Evolutionary conservation across 2,113 vertebrate species (phyloP).

Genomic region (Meriones unguiculatus): DNA sequence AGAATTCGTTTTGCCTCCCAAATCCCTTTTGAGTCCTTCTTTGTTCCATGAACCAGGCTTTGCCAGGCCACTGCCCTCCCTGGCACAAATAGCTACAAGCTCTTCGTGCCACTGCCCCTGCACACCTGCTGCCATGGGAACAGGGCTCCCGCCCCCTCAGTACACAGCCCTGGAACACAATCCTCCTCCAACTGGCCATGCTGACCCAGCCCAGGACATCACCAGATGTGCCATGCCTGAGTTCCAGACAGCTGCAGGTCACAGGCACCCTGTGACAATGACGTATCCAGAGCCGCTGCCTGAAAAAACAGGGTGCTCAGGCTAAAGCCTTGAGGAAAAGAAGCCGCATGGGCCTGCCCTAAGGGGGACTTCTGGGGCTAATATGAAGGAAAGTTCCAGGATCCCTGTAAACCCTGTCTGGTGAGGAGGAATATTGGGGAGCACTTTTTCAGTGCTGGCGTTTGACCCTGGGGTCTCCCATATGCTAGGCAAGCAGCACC

Average conservation of each 20-base stretch:
- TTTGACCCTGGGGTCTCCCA: neutral
- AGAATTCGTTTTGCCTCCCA: neutral
- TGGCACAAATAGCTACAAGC: neutral
- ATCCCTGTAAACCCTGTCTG: neutral
- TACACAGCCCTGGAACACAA: neutral
- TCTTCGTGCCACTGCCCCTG: neutral
- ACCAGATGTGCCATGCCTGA: neutral
- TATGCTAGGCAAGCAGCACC: neutral
- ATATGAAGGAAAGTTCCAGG: neutral
- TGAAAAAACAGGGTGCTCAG: neutral
- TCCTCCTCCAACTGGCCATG: neutral
- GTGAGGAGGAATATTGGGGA: neutral
- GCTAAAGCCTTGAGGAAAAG: neutral
- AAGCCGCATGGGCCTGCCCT: neutral
- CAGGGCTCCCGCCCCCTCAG: neutral
- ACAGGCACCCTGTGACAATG: neutral
- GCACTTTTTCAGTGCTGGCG: neutral
- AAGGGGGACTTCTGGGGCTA: neutral
- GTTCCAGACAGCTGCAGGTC: neutral
- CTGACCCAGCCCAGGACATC: constrained; percentile 23
- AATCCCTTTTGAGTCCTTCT: neutral
- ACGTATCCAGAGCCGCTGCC: neutral
- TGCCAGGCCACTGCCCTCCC: neutral
- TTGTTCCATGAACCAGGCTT: neutral
- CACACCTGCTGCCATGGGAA: neutral